Percentiles rank a stretch among this genome's conserved stretches.
Conservation (phyloP, 2,797 vertebrate genomes). For the Cossypha polioptera region DNA sequence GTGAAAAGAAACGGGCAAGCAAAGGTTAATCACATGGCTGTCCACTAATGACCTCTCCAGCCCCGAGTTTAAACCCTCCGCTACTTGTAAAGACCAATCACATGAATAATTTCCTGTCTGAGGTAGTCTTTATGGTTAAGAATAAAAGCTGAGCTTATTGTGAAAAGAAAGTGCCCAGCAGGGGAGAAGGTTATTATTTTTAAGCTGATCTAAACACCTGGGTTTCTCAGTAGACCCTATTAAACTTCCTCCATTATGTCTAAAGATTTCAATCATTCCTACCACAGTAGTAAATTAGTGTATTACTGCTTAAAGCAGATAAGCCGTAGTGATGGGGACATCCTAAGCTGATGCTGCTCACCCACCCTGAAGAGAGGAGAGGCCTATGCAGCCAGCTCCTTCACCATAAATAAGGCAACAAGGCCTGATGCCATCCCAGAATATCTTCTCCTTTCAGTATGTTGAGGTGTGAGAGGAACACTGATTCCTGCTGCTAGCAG, state of each 20-base stretch:
- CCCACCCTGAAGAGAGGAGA: conserved; percentile 57
- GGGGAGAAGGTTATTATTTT: conserved; percentile 86
- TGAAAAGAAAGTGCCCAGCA: conserved; percentile 82
- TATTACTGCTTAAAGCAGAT: conserved; percentile 70
- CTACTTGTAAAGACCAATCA: conserved; percentile 88
- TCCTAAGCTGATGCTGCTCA: conserved; percentile 59
- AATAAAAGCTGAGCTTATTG: conserved; percentile 84
- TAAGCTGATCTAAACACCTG: conserved; percentile 90
- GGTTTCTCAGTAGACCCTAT: conserved; percentile 81
- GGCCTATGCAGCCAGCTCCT: background rate
- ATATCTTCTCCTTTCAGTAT: background rate
- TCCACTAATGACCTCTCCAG: conserved; percentile 85
- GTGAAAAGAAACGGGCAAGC: conserved; percentile 85
- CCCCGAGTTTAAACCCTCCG: conserved; percentile 79
- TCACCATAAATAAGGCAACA: background rate
- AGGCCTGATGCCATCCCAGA: background rate
- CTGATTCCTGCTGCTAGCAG: background rate
- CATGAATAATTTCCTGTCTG: conserved; percentile 91
- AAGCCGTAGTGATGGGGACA: conserved; percentile 50
- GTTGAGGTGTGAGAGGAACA: background rate
- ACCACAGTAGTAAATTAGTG: conserved; percentile 74
- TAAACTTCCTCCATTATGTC: conserved; percentile 81
- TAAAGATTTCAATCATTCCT: conserved; percentile 82
- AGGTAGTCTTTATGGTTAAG: conserved; percentile 83
- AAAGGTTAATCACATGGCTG: conserved; percentile 86